These are phyloP conservation scores for Oryzias celebensis DNA, from an alignment of 2,113 vertebrate genomes.

Conservation along the genomic window DNA sequence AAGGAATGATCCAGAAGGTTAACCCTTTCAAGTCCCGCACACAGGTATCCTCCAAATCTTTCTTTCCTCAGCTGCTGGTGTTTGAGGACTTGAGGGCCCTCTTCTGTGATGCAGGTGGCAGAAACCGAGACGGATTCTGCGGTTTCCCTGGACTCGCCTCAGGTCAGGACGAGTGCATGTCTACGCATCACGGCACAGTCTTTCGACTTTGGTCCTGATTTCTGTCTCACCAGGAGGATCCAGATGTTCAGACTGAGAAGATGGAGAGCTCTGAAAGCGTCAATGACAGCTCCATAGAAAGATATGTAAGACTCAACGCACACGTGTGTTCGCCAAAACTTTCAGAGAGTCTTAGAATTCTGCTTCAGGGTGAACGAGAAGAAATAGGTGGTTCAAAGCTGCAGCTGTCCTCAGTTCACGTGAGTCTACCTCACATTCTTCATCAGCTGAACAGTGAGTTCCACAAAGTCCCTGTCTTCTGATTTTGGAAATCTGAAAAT, in stretches of 20 bases:
- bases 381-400: too few relatives aligned
- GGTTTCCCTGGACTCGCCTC: fast-evolving
- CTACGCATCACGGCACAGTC: too few relatives aligned
- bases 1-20: slow-evolving; percentile 54
- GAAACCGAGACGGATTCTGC: slow-evolving; percentile 13
- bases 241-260: slow-evolving; percentile 1
- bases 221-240: slow-evolving; percentile 17
- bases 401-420: too few relatives aligned
- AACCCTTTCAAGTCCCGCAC: slow-evolving; percentile 52
- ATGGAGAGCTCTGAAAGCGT: slow-evolving; percentile 53
- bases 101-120: slow-evolving; percentile 16
- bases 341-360: too few relatives aligned
- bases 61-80: too few relatives aligned
- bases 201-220: neutral
- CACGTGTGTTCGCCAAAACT: neutral
- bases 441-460: too few relatives aligned
- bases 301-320: slow-evolving; percentile 35
- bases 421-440: too few relatives aligned
- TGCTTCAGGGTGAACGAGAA: too few relatives aligned
- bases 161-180: slow-evolving; percentile 10
- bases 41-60: slow-evolving; percentile 36
- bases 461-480: too few relatives aligned
- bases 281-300: slow-evolving; percentile 36
- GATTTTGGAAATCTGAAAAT: too few relatives aligned
- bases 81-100: neutral